Evolutionary conservation across 1,140 invertebrate genomes (phyloP), one percentile per base, ranked within the genome.

Genomic region (Centruroides vittatus): DNA sequence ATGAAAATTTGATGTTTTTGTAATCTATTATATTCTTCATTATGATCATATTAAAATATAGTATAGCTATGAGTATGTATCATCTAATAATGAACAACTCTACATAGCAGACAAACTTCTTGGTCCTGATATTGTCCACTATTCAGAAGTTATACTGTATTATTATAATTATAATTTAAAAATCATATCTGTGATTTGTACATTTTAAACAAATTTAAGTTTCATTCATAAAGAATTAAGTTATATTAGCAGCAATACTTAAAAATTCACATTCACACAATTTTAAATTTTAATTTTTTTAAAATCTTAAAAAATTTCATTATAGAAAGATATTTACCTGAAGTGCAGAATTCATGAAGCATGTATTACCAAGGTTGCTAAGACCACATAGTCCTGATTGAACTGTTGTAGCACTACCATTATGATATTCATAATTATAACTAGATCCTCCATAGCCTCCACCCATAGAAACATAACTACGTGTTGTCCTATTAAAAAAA

Each of bases 341-440:
- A 36, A 79, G 61, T 46, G 80, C 78, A 63, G 77, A 76, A 68
- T 81, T 82, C 80, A 81, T 84, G 67, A 84, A 83, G 67, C 82
- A 83, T 3, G 81, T 83, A 69, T 84, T 83, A 35, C 81, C 81
- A 36, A 83, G 70, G 69, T 83, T 83, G 58, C 72, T 72, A 11
- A 81, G 69, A 5, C 80, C 80, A 73, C 78, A 80, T n/a, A 80
- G 66, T 48, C 80, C 80, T 13, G 77, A 77, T 35, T 69, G 62
- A 35, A 59, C 62, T 49, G 13, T 55, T 53, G 47, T 49, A 13
- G 61, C 35, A 35, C 60, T 50, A 48, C 54, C 48, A 35, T 55
- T 11, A 53, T 62, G 60, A 55, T 64, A 65, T 10, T 59, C 57
- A 61, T 63, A 55, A 41, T 46, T 13, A 64, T 67, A 65, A 49